A percentile compares a stretch with the other conserved stretches of the same genome.
phyloP scores from a whole-genome alignment of 1,140 invertebrate species.

The Drosophila lini region DNA sequence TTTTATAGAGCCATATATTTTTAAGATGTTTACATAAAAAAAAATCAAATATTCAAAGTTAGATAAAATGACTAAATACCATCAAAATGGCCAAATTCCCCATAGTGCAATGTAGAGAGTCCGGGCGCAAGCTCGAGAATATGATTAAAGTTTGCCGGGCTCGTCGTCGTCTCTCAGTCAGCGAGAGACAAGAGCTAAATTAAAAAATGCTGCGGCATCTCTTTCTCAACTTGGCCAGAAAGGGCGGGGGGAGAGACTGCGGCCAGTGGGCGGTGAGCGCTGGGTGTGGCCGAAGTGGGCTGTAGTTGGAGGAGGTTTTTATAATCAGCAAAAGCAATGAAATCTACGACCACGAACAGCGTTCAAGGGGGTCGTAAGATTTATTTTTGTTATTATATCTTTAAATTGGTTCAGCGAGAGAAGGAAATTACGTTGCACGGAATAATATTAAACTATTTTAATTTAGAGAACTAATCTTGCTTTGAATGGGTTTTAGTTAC shows the following conservation, averaged over 20 bases:
- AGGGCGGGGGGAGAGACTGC: no score
- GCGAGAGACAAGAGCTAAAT: conserved; percentile 68
- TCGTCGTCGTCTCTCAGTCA: conserved; percentile 23
- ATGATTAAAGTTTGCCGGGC: conserved; percentile 69
- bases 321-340: conserved; percentile 78
- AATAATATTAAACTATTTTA: conserved; percentile 20
- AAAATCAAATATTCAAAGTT: no score
- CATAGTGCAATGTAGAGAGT: conserved; percentile 62
- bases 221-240: conserved; percentile 45
- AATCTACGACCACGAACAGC: conserved; percentile 38
- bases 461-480: conserved; percentile 13
- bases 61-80: no score
- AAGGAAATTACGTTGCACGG: conserved; percentile 1
- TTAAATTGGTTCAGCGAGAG: conserved; percentile 50
- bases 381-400: conserved; percentile 76
- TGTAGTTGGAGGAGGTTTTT: conserved; percentile 55
- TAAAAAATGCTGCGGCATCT: conserved; percentile 76
- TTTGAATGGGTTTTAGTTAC: not conserved
- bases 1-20: no score
- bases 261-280: not conserved
- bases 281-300: conserved; percentile 1
- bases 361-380: conserved; percentile 65
- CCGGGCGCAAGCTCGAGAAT: conserved; percentile 51
- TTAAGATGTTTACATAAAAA: no score
- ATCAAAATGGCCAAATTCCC: no score